These are phyloP conservation scores for Meandrusa payeni DNA, from an alignment of 2,888 invertebrate genomes.

Conservation along the genomic window DNA sequence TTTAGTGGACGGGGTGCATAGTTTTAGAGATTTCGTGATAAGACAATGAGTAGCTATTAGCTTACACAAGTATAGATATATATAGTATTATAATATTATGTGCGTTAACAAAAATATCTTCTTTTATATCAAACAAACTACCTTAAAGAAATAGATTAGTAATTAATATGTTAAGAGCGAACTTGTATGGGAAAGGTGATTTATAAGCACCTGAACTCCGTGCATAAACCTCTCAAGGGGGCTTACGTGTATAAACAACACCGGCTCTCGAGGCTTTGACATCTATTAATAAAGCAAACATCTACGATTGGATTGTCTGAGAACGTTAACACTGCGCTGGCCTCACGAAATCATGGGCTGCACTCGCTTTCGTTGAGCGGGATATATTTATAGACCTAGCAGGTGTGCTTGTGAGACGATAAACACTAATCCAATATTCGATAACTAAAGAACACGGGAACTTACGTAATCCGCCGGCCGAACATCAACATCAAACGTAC, in stretches of 20 bases:
- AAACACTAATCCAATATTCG: slow-evolving; percentile 70
- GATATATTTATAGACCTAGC: slow-evolving; percentile 60
- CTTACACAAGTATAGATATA: too few species aligned
- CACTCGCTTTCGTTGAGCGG: slow-evolving; percentile 25
- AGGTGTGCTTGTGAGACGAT: slow-evolving; percentile 71
- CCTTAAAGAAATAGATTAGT: too few species aligned
- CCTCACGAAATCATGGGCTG: slow-evolving; percentile 1
- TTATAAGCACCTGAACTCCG: slow-evolving; percentile 52
- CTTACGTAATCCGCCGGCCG: slow-evolving; percentile 48
- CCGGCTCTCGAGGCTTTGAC: slow-evolving; percentile 52
- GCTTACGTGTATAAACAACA: slow-evolving; percentile 43
- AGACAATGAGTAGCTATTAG: too few species aligned
- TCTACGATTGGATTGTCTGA: slow-evolving; percentile 40
- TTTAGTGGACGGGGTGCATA: too few species aligned
- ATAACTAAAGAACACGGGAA: slow-evolving; percentile 69
- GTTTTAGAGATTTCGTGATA: too few species aligned
- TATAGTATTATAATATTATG: too few species aligned
- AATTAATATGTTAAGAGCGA: too few species aligned
- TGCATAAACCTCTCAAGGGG: slow-evolving; percentile 59
- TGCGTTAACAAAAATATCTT: too few species aligned
- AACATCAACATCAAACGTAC: slow-evolving; percentile 19
- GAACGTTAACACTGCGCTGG: slow-evolving; percentile 33
- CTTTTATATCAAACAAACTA: too few species aligned
- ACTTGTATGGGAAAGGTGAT: slow-evolving; percentile 57
- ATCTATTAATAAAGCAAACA: slow-evolving; percentile 59